phyloP scores from a whole-genome alignment of 2,888 invertebrate genomes.

The Drosophila koepferae region DNA sequence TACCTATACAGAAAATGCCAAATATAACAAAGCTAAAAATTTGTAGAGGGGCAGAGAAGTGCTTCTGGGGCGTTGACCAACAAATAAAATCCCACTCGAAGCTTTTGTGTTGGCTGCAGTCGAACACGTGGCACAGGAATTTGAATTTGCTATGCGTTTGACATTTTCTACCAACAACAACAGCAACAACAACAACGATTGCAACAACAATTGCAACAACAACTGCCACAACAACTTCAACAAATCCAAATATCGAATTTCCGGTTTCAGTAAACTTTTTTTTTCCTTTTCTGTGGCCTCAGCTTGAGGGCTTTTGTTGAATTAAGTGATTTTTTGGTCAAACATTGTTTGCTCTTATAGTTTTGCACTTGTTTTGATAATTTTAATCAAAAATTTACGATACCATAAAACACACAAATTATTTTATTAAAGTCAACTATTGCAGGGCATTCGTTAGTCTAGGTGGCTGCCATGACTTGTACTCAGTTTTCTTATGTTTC shows the following conservation, averaged over 20 bases:
- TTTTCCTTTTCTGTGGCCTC: slow-evolving; percentile 1
- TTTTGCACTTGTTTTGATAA: slow-evolving; percentile 6
- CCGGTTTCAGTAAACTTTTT: slow-evolving; percentile 10
- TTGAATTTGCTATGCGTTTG: slow-evolving; percentile 51
- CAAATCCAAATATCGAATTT: slow-evolving; percentile 52
- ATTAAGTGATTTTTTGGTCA: slow-evolving; percentile 40
- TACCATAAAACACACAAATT: neutral
- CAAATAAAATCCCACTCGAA: slow-evolving; percentile 37
- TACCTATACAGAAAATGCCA: slow-evolving; percentile 25
- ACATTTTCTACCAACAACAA: slow-evolving; percentile 49
- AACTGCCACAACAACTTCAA: slow-evolving; percentile 10
- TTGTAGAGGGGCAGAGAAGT: neutral
- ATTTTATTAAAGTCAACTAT: neutral
- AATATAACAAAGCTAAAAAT: slow-evolving; percentile 22
- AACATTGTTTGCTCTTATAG: slow-evolving; percentile 32
- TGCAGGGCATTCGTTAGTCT: neutral
- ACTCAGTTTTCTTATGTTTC: neutral
- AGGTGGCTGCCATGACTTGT: too few species aligned
- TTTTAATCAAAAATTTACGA: neutral
- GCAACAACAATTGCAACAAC: slow-evolving; percentile 7
- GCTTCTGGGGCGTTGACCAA: slow-evolving; percentile 7
- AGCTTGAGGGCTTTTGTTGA: slow-evolving; percentile 29
- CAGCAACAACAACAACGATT: slow-evolving; percentile 6
- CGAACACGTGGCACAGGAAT: slow-evolving; percentile 43
- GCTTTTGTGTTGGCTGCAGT: slow-evolving; percentile 38